A percentile compares a stretch with the other conserved stretches of the same genome.
These are phyloP conservation scores for Ispidina picta DNA, from an alignment of 2,797 vertebrate genomes.

Conservation along the genomic window DNA sequence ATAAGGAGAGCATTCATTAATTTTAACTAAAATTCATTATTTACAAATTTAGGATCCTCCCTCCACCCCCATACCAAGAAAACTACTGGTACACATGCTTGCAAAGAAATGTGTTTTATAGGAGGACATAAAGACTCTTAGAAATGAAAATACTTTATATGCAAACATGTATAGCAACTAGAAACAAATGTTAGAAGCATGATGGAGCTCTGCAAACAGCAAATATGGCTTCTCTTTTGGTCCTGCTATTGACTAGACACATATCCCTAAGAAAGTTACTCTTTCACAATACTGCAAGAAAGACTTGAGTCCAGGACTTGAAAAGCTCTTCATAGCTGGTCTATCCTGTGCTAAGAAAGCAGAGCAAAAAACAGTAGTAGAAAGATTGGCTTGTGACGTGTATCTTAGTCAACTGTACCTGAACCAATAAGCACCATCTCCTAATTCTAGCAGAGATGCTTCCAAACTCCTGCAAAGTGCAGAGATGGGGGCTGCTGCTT, in stretches of 20 bases:
- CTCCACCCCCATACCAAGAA: neutral
- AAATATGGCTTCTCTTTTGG: neutral
- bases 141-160: neutral
- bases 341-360: neutral
- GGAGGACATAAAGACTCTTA: neutral
- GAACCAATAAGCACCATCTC: neutral
- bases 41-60: neutral
- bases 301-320: neutral
- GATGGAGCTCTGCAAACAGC: neutral
- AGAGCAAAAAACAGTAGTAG: neutral
- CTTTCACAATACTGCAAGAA: neutral
- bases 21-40: neutral
- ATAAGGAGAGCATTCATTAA: neutral
- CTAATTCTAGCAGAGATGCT: neutral
- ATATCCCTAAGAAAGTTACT: neutral
- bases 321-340: neutral
- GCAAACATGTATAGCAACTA: neutral
- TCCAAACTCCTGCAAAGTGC: neutral
- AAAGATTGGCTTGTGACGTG: neutral
- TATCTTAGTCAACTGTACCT: neutral
- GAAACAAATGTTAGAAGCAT: neutral
- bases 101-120: neutral
- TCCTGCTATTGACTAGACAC: neutral
- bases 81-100: neutral
- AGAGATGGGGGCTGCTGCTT: neutral